phyloP scores from a whole-genome alignment of 2,113 vertebrate genomes.

The Connochaetes taurinus region DNA sequence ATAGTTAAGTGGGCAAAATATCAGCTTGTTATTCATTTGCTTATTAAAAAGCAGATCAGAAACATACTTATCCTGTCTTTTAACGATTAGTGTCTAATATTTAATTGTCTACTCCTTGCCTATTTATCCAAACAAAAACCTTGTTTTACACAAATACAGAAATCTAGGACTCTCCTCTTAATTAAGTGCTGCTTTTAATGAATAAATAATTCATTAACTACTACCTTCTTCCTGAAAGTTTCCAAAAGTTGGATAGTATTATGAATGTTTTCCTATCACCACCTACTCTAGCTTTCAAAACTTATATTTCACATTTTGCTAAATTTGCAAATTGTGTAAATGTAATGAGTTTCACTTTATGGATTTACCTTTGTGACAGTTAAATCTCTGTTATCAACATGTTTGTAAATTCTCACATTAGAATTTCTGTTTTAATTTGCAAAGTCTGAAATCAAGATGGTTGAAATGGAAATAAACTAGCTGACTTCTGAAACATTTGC shows the following conservation, averaged over 20 bases:
- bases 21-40: background rate
- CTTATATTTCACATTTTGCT: background rate
- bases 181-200: background rate
- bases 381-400: background rate
- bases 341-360: background rate
- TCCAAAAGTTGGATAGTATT: background rate
- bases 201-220: background rate
- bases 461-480: background rate
- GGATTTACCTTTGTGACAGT: background rate
- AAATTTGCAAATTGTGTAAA: constrained; percentile 8
- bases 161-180: background rate
- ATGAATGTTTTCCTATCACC: background rate
- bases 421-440: constrained; percentile 2
- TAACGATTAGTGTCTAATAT: background rate
- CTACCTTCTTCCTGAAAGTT: background rate
- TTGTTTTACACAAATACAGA: background rate
- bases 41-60: background rate
- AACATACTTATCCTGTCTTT: background rate
- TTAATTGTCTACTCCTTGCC: background rate
- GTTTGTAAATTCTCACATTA: background rate
- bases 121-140: background rate
- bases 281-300: constrained; percentile 23
- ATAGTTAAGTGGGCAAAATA: background rate
- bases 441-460: background rate
- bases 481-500: background rate